Evolutionary conservation across 2,113 vertebrate genomes (phyloP).

Genomic region (Cynocephalus volans): DNA sequence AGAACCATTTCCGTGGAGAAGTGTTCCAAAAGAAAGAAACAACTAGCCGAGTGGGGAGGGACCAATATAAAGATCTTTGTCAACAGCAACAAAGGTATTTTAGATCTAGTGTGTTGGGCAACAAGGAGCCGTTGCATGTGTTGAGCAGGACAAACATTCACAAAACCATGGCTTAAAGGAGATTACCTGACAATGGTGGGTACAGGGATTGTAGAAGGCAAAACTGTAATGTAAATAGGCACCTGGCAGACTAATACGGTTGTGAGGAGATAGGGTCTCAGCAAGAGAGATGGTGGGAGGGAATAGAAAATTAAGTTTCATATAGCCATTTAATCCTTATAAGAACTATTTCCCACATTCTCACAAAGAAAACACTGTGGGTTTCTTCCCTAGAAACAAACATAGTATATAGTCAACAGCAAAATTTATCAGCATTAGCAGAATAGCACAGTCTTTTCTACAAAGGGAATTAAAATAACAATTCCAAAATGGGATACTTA

Average conservation of each 20-base stretch:
- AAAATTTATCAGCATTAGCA: conserved; percentile 56
- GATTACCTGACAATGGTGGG: background rate
- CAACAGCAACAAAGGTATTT: background rate
- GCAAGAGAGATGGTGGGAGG: background rate
- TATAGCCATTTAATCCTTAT: conserved; percentile 29
- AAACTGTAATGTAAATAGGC: background rate
- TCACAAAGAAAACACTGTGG: background rate
- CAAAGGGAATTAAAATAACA: conserved; percentile 64
- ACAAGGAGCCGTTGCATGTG: background rate
- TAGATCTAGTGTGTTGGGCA: background rate
- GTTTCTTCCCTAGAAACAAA: conserved; percentile 23
- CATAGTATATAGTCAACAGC: background rate
- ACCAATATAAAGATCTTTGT: background rate
- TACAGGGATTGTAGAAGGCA: background rate
- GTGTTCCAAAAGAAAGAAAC: background rate
- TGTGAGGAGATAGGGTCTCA: conserved; percentile 36
- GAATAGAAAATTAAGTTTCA: conserved; percentile 67
- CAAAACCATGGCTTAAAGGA: background rate
- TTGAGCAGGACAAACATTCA: background rate
- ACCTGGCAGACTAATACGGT: background rate
- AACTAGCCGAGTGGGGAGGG: background rate
- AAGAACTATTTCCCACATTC: conserved; percentile 15
- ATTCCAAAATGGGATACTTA: conserved; percentile 41
- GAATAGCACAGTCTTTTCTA: conserved; percentile 43
- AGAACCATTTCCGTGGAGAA: background rate